A percentile compares a stretch with the other conserved stretches of the same genome.
Evolutionary conservation across 2,797 vertebrate species (phyloP).

Genomic region (Manis pentadactyla): DNA sequence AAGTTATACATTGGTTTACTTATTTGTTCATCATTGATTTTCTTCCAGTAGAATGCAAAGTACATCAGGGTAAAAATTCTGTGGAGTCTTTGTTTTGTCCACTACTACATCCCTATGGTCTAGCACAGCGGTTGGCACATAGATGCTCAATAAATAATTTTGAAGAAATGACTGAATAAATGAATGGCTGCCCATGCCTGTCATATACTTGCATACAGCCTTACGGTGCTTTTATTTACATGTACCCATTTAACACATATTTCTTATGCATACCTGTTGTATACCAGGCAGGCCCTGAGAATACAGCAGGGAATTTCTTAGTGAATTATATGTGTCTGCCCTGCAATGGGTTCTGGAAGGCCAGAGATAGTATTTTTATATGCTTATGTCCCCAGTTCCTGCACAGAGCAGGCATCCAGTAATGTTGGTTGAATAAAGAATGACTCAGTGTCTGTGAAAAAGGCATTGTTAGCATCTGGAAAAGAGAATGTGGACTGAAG

Average conservation of each 20-base stretch:
- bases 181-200: not conserved
- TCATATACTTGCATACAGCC: not conserved
- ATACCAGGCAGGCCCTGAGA: not conserved
- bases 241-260: not conserved
- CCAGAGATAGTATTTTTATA: not conserved
- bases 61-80: not conserved
- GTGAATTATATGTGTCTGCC: not conserved
- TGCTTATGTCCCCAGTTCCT: not conserved
- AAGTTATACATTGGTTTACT: not conserved
- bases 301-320: not conserved
- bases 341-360: not conserved
- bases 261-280: not conserved
- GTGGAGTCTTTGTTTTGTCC: not conserved
- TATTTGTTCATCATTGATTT: not conserved
- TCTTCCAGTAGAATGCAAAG: not conserved
- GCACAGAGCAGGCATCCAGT: not conserved
- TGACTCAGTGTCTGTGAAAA: not conserved
- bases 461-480: not conserved
- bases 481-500: not conserved
- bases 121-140: not conserved
- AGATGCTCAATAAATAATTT: not conserved
- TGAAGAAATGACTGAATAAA: not conserved
- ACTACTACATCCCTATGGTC: not conserved
- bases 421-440: not conserved
- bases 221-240: not conserved